Evolutionary conservation across 2,797 vertebrate species (phyloP).

Genomic region (Pangasius larnaudii): DNA sequence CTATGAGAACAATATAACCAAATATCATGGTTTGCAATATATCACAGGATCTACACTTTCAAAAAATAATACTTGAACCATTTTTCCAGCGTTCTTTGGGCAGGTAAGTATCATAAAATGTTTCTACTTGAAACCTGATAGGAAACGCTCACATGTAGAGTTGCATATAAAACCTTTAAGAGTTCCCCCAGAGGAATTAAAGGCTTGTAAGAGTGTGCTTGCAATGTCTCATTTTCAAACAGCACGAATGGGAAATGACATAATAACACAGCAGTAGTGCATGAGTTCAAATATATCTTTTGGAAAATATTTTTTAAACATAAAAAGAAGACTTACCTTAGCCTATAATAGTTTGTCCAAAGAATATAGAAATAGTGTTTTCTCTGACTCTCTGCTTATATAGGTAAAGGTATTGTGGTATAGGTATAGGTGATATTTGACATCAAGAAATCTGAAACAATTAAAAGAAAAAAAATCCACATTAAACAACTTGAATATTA

Average conservation of each 20-base stretch:
- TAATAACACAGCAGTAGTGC: not conserved
- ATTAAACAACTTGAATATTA: not conserved
- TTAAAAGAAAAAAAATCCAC: not conserved
- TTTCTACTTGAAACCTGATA: not conserved
- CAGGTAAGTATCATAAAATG: not conserved
- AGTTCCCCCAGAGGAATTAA: not conserved
- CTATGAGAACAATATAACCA: not conserved
- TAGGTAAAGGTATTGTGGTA: not conserved
- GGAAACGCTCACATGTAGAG: not conserved
- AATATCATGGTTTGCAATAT: not conserved
- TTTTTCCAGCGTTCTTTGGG: not conserved
- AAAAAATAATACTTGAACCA: not conserved
- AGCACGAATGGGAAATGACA: not conserved
- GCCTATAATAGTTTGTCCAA: not conserved
- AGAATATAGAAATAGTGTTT: not conserved
- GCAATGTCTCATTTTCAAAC: not conserved
- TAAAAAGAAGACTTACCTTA: not conserved
- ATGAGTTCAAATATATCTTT: not conserved
- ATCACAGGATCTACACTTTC: not conserved
- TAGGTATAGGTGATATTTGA: not conserved
- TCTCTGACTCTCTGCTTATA: not conserved
- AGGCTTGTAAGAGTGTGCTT: not conserved
- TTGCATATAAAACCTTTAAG: not conserved
- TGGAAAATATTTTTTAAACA: not conserved
- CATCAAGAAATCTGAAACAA: not conserved